Evolutionary conservation across 2,797 vertebrate genomes (phyloP).

Genomic region (Typhlichthys eigenmanni): DNA sequence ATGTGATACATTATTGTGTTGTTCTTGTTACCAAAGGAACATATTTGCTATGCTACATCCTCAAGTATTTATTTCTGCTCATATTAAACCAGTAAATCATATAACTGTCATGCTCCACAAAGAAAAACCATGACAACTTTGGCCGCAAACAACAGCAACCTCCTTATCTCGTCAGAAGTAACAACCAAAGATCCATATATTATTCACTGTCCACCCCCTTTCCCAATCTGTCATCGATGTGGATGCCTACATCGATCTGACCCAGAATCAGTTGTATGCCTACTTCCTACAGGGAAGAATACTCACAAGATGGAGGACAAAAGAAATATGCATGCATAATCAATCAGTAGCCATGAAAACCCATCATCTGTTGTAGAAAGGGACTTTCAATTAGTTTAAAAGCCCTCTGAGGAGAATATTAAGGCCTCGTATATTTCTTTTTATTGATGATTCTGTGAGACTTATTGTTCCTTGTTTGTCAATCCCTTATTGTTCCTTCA

Average conservation of each 20-base stretch:
- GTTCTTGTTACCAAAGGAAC: too few relatives aligned
- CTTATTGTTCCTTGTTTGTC: constrained; percentile 30
- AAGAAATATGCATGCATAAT: constrained; percentile 42
- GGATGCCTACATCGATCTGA: constrained; percentile 62
- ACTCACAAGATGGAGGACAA: constrained; percentile 48
- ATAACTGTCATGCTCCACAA: too few relatives aligned
- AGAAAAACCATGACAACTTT: too few relatives aligned
- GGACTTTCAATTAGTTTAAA: constrained; percentile 68
- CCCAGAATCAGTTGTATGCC: constrained; percentile 29
- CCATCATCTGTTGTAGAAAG: constrained; percentile 61
- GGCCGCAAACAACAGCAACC: too few relatives aligned
- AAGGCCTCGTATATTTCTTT: constrained; percentile 17
- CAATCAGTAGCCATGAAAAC: constrained; percentile 67
- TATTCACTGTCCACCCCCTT: neutral
- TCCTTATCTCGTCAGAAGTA: too few relatives aligned
- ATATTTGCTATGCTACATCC: too few relatives aligned
- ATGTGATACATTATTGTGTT: too few relatives aligned
- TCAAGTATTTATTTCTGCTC: too few relatives aligned
- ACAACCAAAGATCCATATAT: too few relatives aligned
- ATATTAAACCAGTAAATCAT: too few relatives aligned
- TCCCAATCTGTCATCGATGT: constrained; percentile 49
- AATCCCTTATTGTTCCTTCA: constrained; percentile 15
- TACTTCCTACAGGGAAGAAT: constrained; percentile 46
- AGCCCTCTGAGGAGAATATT: constrained; percentile 46
- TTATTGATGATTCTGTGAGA: constrained; percentile 16